These are phyloP conservation scores for Ricordea florida DNA, from an alignment of 92 coral and sea anemone genomes.

Conservation along the genomic window DNA sequence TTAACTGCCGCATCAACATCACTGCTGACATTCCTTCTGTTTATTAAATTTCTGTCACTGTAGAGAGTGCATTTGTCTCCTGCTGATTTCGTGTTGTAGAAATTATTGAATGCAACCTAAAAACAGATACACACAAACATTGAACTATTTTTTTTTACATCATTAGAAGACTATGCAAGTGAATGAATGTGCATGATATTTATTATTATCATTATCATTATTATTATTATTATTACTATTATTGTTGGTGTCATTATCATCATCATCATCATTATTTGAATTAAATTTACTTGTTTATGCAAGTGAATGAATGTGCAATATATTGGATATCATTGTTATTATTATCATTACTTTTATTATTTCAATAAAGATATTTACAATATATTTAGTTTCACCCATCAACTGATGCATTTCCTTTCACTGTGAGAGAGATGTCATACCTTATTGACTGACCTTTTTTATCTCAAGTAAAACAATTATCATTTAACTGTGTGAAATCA, in stretches of 20 bases:
- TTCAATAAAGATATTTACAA: slow-evolving; percentile 11
- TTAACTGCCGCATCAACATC: no score
- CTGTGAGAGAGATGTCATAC: slow-evolving; percentile 11
- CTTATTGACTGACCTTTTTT: slow-evolving; percentile 19
- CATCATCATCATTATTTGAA: no score
- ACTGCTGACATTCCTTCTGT: no score
- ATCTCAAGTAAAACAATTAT: background rate
- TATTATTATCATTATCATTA: background rate
- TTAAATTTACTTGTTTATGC: no score
- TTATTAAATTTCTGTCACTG: no score
- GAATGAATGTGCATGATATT: slow-evolving; percentile 17
- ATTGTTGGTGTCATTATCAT: no score
- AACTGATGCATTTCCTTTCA: slow-evolving; percentile 18
- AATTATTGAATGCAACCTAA: no score
- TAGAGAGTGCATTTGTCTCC: no score
- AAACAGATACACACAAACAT: background rate
- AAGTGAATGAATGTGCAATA: no score
- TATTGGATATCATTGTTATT: no score
- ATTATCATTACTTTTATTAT: background rate
- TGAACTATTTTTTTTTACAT: background rate
- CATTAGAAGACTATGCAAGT: slow-evolving; percentile 7
- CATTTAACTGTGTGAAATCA: slow-evolving; percentile 33
- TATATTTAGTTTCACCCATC: slow-evolving; percentile 10
- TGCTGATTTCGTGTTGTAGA: no score
- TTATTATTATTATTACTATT: no score